Evolutionary conservation across 2,113 vertebrate genomes (phyloP).

Genomic region (Ancistrus triradiatus): DNA sequence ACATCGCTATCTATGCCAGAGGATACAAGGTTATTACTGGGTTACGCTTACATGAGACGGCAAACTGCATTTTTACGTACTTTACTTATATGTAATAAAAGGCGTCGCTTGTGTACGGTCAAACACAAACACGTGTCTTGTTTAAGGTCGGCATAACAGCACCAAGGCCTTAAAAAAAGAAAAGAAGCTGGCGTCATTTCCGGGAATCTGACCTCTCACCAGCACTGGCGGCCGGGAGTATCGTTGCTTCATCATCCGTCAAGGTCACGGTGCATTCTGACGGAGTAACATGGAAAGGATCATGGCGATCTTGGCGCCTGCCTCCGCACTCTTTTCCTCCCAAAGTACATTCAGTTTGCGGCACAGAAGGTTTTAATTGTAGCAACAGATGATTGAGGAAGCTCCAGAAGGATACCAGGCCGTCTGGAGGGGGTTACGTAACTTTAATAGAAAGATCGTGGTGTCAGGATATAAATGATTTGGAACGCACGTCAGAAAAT

Average conservation of each 20-base stretch:
- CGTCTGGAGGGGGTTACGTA: no score
- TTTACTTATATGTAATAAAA: constrained; percentile 1
- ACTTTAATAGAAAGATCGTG: no score
- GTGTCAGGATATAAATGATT: background rate
- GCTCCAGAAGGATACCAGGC: background rate
- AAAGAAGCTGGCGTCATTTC: constrained; percentile 35
- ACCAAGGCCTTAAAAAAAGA: background rate
- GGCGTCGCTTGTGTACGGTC: background rate
- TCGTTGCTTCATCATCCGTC: constrained; percentile 56
- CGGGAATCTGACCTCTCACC: constrained; percentile 28
- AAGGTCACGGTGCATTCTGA: constrained; percentile 72
- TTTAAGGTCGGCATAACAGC: background rate
- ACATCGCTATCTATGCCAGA: background rate
- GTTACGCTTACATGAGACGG: background rate
- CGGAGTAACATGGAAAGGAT: constrained; percentile 75
- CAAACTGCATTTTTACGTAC: background rate
- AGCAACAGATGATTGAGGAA: background rate
- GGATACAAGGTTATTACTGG: background rate
- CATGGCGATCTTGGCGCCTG: constrained; percentile 71
- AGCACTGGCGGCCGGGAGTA: constrained; percentile 54
- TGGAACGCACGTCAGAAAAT: background rate
- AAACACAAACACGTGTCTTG: background rate
- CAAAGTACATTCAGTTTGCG: background rate
- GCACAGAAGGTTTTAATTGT: constrained; percentile 3
- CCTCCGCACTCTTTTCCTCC: constrained; percentile 11